A percentile compares a stretch with the other conserved stretches of the same genome.
phyloP scores from a whole-genome alignment of 2,113 vertebrate genomes.

The Lutjanus erythropterus region DNA sequence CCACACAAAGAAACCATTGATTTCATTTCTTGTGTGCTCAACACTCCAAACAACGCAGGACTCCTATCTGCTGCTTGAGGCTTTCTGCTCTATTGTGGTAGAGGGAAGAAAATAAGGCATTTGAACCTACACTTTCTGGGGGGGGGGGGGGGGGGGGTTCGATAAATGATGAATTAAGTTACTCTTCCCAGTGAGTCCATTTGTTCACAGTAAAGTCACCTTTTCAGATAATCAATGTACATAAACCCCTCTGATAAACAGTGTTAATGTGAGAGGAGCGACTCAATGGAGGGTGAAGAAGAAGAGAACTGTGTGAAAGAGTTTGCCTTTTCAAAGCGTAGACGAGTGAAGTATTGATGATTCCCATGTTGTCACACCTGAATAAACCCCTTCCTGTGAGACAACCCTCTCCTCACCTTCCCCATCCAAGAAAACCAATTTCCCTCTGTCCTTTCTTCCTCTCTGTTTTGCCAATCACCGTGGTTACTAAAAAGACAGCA shows the following conservation, averaged over 20 bases:
- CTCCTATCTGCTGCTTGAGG: neutral
- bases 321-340: neutral
- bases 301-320: neutral
- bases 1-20: conserved; percentile 57
- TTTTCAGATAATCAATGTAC: neutral
- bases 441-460: neutral
- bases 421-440: conserved; percentile 15
- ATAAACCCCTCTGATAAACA: neutral
- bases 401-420: conserved; percentile 14
- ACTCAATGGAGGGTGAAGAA: neutral
- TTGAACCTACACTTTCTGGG: neutral
- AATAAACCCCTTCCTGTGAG: conserved; percentile 39
- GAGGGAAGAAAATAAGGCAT: neutral
- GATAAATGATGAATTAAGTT: neutral
- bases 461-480: conserved; percentile 53
- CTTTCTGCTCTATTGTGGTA: neutral
- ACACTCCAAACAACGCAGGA: conserved; percentile 29
- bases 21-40: conserved; percentile 53
- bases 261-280: neutral
- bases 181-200: neutral
- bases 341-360: neutral
- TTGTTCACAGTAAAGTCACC: neutral
- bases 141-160: too few relatives aligned
- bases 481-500: conserved; percentile 55
- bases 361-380: conserved; percentile 50